phyloP scores from a whole-genome alignment of 2,797 vertebrate species.

The Gallinago stenura region DNA sequence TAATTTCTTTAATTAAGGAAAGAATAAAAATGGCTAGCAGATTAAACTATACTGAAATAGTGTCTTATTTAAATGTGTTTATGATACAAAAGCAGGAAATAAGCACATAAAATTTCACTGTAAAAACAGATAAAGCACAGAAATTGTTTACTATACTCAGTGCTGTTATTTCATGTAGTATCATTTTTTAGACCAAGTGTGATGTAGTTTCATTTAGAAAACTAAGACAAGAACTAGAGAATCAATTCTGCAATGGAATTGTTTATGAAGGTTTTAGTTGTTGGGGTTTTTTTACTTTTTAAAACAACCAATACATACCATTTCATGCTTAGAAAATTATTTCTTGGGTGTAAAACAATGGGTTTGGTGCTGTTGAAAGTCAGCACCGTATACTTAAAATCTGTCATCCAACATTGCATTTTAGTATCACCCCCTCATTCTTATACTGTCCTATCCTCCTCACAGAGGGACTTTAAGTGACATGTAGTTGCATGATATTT shows the following conservation, averaged over 20 bases:
- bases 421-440: neutral
- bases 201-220: neutral
- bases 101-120: neutral
- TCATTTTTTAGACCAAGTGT: neutral
- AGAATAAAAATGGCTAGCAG: neutral
- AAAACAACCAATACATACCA: neutral
- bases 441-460: neutral
- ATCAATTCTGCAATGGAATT: neutral
- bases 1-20: slow-evolving; percentile 24
- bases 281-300: neutral
- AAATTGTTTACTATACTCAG: neutral
- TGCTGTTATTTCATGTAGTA: neutral
- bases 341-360: neutral
- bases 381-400: neutral
- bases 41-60: slow-evolving; percentile 12
- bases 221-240: neutral
- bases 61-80: neutral
- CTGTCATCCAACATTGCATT: neutral
- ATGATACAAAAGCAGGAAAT: neutral
- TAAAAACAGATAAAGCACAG: neutral
- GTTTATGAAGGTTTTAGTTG: neutral
- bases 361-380: neutral
- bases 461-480: neutral
- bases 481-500: neutral
- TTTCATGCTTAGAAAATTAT: neutral